Evolutionary conservation across 2,888 invertebrate species (phyloP), one percentile per base, ranked within the genome.

Genomic region (Sepioteuthis lessoniana): DNA sequence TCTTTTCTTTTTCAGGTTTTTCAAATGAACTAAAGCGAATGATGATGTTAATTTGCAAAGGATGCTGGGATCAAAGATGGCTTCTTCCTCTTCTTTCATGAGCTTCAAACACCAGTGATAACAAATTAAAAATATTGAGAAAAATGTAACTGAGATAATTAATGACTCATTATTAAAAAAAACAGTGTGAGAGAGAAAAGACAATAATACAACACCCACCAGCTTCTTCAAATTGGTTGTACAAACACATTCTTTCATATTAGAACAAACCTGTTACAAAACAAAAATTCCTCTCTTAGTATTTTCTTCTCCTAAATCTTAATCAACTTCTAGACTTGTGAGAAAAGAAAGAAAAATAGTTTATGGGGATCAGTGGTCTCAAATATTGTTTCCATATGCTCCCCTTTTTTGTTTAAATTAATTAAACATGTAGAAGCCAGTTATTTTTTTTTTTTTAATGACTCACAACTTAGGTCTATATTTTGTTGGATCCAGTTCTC

Each of bases 51-150:
- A n/a, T 35, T 35, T 76, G n/a, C 76, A 76, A 76, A 16, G 76
- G 76, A 76, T 76, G 76, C 76, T 76, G 76, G 76, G 76, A 76
- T 76, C 35, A n/a, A 76, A 76, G 76, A 76, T 76, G 76, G 76
- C n/a, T n/a, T 76, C 76, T 76, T 76, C n/a, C 42, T 7, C 42
- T 76, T 76, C 35, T 76, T 35, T n/a, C 7, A 76, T 76, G n/a
- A n/a, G n/a, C 16, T 76, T 76, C 1, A 76, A 76, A 76, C 76
- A 35, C n/a, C n/a, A 76, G 76, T 10, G 76, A 76, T 0, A 76
- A 16, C 16, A n/a, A 76, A n/a, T n/a, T 0, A n/a, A 76, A 35
- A 76, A 76, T 16, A 76, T 16, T 76, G n/a, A 76, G 8, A 35
- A 76, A 16, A 35, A 35, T 76, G 76, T n/a, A 76, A n/a, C 16